Percentiles rank a stretch among this genome's conserved stretches.
Conservation (phyloP, 2,113 vertebrate genomes). For the Pantherophis guttatus region DNA sequence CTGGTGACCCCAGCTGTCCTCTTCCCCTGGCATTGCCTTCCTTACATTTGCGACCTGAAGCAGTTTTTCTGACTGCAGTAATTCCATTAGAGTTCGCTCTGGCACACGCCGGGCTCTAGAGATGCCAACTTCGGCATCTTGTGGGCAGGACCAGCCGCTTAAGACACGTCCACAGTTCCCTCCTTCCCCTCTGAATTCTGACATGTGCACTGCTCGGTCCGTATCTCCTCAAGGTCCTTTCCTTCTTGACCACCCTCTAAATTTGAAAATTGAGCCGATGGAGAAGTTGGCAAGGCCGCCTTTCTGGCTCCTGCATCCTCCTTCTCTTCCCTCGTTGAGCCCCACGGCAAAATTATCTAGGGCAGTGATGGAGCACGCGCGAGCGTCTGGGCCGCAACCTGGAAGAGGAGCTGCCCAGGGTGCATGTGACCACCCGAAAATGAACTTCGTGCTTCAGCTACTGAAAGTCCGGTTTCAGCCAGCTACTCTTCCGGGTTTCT, state of each 20-base stretch:
- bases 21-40: not conserved
- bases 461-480: too few relatives aligned
- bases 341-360: not conserved
- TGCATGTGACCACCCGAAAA: too few relatives aligned
- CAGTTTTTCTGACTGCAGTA: not conserved
- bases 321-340: rapidly evolving
- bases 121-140: not conserved
- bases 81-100: not conserved
- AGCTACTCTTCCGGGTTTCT: too few relatives aligned
- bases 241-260: not conserved
- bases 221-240: not conserved
- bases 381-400: too few relatives aligned
- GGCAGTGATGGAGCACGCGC: too few relatives aligned
- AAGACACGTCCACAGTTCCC: not conserved
- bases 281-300: too few relatives aligned
- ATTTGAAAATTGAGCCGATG: not conserved
- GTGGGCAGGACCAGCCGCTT: not conserved
- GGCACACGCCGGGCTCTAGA: not conserved
- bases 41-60: not conserved
- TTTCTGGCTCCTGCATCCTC: not conserved
- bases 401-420: too few relatives aligned
- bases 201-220: too few relatives aligned
- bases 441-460: too few relatives aligned
- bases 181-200: not conserved
- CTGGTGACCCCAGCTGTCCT: not conserved